Conservation (phyloP, 92 coral and sea anemone species). For the Phenganax marumi region DNA sequence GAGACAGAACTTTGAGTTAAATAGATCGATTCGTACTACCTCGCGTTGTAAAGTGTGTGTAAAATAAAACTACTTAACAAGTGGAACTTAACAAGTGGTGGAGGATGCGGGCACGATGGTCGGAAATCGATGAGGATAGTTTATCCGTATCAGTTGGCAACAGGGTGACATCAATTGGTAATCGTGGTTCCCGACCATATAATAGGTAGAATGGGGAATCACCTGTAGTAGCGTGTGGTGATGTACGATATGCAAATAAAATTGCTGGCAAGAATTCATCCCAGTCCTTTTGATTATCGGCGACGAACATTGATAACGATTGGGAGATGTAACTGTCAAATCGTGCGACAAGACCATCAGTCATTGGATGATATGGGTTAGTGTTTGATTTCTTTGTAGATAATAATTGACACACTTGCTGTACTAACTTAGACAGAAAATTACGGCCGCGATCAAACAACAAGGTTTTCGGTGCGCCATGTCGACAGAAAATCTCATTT, state of each 20-base stretch:
- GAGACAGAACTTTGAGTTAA: too few species aligned
- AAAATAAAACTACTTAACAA: too few species aligned
- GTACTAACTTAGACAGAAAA: conserved; percentile 52
- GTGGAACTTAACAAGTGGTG: too few species aligned
- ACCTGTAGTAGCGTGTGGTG: conserved; percentile 52
- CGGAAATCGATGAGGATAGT: conserved; percentile 49
- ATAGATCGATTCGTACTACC: too few species aligned
- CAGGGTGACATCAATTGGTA: conserved; percentile 58
- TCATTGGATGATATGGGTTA: conserved; percentile 39
- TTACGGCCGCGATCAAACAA: conserved; percentile 63
- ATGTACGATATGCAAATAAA: conserved; percentile 54
- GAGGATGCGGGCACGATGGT: conserved; percentile 56
- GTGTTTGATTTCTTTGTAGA: conserved; percentile 38
- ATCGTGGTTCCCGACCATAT: conserved; percentile 58
- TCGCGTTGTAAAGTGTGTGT: too few species aligned
- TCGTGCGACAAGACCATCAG: conserved; percentile 30
- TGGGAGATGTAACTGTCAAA: conserved; percentile 40
- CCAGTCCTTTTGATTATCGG: conserved; percentile 53
- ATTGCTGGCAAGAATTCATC: conserved; percentile 38
- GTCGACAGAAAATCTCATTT: conserved; percentile 55
- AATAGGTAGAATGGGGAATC: conserved; percentile 63
- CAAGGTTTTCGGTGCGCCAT: conserved; percentile 53
- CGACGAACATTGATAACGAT: conserved; percentile 51
- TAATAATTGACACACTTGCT: conserved; percentile 60
- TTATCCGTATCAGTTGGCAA: conserved; percentile 45